These are phyloP conservation scores for Macquaria australasica DNA, from an alignment of 2,113 vertebrate genomes.

Conservation along the genomic window DNA sequence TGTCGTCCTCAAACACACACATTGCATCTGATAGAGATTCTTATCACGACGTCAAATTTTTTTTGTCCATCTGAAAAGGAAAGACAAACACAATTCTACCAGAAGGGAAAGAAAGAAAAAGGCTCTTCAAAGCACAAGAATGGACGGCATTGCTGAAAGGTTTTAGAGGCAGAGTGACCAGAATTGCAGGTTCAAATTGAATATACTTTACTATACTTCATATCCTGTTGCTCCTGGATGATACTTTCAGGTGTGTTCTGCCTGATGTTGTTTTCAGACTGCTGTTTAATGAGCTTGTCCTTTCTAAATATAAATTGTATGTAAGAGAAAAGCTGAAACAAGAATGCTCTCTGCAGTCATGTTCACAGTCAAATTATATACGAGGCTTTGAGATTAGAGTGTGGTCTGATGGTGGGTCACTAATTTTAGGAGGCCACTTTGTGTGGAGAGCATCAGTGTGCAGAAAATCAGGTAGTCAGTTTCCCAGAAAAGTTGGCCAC, in stretches of 20 bases:
- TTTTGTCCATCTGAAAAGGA: constrained; percentile 7
- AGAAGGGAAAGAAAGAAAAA: not conserved
- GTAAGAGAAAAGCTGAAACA: not conserved
- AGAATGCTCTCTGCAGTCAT: no score
- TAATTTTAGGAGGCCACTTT: no score
- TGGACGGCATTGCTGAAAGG: not conserved
- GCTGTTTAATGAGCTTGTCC: not conserved
- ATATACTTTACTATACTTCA: no score
- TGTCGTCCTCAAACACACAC: constrained; percentile 34
- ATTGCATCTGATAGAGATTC: constrained; percentile 27
- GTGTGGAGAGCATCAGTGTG: no score
- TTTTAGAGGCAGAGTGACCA: not conserved
- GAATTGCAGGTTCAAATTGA: not conserved
- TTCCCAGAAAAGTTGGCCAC: no score
- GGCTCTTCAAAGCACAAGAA: not conserved
- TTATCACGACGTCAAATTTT: constrained; percentile 18
- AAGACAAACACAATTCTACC: not conserved
- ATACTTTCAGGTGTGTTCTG: not conserved
- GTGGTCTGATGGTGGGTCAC: no score
- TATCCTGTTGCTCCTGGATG: not conserved
- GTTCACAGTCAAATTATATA: no score
- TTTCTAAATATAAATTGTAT: not conserved
- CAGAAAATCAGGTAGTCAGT: no score
- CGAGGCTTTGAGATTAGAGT: no score
- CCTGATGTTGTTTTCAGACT: not conserved